A percentile compares a stretch with the other conserved stretches of the same genome.
These are phyloP conservation scores for Stictocephala bisonia DNA, from an alignment of 2,888 invertebrate species.

Conservation along the genomic window DNA sequence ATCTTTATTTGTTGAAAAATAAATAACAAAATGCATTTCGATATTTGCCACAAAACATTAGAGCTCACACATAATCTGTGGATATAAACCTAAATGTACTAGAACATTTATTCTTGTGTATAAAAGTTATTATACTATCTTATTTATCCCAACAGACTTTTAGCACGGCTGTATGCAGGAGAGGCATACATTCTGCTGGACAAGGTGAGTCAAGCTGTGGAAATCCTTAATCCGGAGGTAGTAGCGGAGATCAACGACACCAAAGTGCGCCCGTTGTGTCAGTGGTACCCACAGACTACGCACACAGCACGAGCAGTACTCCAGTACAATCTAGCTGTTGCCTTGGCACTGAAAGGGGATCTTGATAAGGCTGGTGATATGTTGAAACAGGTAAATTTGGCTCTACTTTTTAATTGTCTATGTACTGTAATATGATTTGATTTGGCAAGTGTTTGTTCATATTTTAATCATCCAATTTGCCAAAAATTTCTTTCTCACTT, in stretches of 20 bases:
- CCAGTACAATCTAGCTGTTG: conserved; percentile 82
- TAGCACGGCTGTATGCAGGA: conserved; percentile 90
- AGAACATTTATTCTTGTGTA: background rate
- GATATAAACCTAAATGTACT: conserved; percentile 48
- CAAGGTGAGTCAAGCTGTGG: conserved; percentile 83
- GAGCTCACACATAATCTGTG: conserved; percentile 18
- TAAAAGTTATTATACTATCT: no score
- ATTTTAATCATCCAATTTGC: no score
- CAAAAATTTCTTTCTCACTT: no score
- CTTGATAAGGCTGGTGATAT: conserved; percentile 73
- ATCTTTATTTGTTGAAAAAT: no score
- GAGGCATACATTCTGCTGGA: conserved; percentile 88
- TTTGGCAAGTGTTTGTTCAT: no score
- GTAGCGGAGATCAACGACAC: conserved; percentile 69
- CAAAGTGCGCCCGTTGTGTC: conserved; percentile 61
- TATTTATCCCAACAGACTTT: conserved; percentile 68
- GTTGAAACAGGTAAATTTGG: conserved; percentile 63
- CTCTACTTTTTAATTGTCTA: background rate
- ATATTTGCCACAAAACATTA: background rate
- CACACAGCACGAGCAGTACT: conserved; percentile 77
- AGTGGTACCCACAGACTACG: conserved; percentile 74
- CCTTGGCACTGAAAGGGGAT: conserved; percentile 80
- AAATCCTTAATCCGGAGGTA: conserved; percentile 83
- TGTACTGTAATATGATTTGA: background rate
- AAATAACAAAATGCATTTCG: no score